Percentiles rank a stretch among this genome's conserved stretches.
Conservation (phyloP, 2,113 vertebrate genomes). For the Protomyctophum bolini region DNA sequence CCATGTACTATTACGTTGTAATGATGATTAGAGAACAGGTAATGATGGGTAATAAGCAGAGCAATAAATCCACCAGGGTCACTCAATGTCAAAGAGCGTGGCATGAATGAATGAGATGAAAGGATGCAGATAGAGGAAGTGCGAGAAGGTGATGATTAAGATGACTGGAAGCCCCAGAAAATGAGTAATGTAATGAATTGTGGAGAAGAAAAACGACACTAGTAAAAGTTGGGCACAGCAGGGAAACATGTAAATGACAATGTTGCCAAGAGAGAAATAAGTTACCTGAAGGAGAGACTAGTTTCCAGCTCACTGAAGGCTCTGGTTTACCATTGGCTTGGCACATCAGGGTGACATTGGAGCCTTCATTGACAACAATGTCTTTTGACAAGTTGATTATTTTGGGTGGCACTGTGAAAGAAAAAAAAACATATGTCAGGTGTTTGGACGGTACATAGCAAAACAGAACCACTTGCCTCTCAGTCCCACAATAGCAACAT, state of each 20-base stretch:
- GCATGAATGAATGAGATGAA: conserved; percentile 13
- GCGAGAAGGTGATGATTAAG: not conserved
- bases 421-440: conserved; percentile 3
- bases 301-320: conserved; percentile 79
- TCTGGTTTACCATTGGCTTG: conserved; percentile 81
- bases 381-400: conserved; percentile 79
- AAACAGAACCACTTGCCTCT: too few relatives aligned
- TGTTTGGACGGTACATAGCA: too few relatives aligned
- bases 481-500: too few relatives aligned
- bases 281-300: conserved; percentile 75
- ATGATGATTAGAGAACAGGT: conserved; percentile 57
- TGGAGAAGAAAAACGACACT: not conserved
- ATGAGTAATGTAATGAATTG: not conserved
- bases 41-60: conserved; percentile 55
- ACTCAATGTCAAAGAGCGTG: conserved; percentile 54
- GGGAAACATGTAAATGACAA: not conserved
- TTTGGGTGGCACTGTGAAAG: conserved; percentile 79
- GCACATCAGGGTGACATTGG: conserved; percentile 81
- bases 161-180: not conserved
- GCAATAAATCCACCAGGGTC: conserved; percentile 46
- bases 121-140: not conserved
- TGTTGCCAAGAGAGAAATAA: not conserved
- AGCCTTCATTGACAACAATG: conserved; percentile 80
- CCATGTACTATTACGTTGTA: conserved; percentile 44
- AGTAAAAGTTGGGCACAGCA: not conserved